These are phyloP conservation scores for Staurois parvus DNA, from an alignment of 2,797 vertebrate species.

Conservation along the genomic window DNA sequence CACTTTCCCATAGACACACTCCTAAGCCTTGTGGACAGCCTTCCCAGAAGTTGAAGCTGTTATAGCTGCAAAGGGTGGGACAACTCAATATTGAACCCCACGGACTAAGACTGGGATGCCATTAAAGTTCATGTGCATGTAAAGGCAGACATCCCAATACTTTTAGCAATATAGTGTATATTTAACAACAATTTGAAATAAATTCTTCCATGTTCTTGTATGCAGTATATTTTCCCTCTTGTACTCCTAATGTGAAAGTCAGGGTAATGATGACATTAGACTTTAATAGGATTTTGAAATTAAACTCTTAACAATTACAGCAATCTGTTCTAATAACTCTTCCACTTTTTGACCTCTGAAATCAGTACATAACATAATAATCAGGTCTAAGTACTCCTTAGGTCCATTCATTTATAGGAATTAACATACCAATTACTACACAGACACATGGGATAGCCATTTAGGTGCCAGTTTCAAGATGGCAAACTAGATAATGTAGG, in stretches of 20 bases:
- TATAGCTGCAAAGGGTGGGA: too few species aligned
- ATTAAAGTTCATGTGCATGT: too few species aligned
- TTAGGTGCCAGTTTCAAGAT: constrained; percentile 56
- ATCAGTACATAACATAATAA: constrained; percentile 53
- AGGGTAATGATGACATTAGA: constrained; percentile 40
- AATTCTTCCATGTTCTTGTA: not conserved
- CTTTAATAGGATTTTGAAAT: constrained; percentile 45
- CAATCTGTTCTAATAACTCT: constrained; percentile 53
- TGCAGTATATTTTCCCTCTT: not conserved
- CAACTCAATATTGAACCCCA: too few species aligned
- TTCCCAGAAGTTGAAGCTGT: too few species aligned
- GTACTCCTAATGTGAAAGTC: constrained; percentile 25
- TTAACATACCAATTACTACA: constrained; percentile 54
- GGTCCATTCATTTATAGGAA: constrained; percentile 47
- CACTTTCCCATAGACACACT: too few species aligned
- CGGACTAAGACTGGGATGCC: too few species aligned
- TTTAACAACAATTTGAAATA: not conserved
- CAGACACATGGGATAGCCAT: constrained; percentile 52
- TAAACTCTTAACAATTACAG: constrained; percentile 56
- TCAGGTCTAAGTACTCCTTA: constrained; percentile 44
- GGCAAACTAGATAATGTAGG: constrained; percentile 51
- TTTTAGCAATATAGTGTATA: too few species aligned
- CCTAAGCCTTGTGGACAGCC: too few species aligned
- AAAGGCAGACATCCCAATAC: too few species aligned
- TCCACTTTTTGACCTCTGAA: constrained; percentile 54